A percentile compares a stretch with the other conserved stretches of the same genome.
phyloP scores from a whole-genome alignment of 1,140 invertebrate genomes.

The Luehdorfia chinensis region DNA sequence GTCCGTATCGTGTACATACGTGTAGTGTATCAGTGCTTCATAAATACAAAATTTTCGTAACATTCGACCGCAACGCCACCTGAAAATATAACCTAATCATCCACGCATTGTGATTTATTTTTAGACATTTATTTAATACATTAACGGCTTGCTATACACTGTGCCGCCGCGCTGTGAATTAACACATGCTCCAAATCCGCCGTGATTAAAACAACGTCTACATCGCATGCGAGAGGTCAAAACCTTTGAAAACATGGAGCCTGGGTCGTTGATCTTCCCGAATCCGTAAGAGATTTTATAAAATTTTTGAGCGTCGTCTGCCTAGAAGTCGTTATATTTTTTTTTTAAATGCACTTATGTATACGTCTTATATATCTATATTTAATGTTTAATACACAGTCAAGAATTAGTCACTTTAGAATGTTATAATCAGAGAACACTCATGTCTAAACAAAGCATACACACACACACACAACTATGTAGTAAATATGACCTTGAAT shows the following conservation, averaged over 20 bases:
- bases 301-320: slow-evolving; percentile 32
- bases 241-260: slow-evolving; percentile 42
- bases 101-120: slow-evolving; percentile 68
- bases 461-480: slow-evolving; percentile 5
- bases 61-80: slow-evolving; percentile 20
- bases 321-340: slow-evolving; percentile 20
- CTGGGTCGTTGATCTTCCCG: slow-evolving; percentile 45
- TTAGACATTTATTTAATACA: slow-evolving; percentile 69
- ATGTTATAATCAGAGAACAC: not conserved
- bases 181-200: slow-evolving; percentile 49
- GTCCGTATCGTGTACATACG: slow-evolving; percentile 29
- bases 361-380: not conserved
- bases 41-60: slow-evolving; percentile 11
- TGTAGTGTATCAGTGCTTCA: slow-evolving; percentile 40
- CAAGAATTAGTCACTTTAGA: not conserved
- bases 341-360: slow-evolving; percentile 18
- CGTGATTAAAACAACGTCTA: slow-evolving; percentile 24
- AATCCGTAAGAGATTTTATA: slow-evolving; percentile 56
- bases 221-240: slow-evolving; percentile 32
- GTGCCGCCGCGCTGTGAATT: slow-evolving; percentile 39
- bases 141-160: slow-evolving; percentile 56
- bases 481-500: slow-evolving; percentile 13
- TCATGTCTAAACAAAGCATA: slow-evolving; percentile 2
- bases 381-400: not conserved
- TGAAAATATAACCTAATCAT: slow-evolving; percentile 59